Conservation (phyloP, 92 coral and sea anemone species). For the Paragorgia papillata region DNA sequence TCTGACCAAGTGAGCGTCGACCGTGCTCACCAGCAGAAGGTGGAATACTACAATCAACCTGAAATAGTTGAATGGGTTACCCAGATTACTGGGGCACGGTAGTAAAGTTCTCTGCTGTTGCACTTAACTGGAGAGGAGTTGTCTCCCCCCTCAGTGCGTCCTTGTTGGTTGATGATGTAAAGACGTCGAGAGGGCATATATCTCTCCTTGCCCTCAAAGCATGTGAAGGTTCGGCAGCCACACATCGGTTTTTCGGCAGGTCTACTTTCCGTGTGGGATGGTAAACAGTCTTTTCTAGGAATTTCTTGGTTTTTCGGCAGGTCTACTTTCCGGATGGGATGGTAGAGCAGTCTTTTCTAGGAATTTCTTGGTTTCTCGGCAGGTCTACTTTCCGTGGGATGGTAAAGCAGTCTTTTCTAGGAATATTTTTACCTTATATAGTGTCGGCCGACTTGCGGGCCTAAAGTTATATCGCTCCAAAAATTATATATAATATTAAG, state of each 20-base stretch:
- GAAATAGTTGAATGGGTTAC: slow-evolving; percentile 37
- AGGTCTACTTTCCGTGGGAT: too few relatives aligned
- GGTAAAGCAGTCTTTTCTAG: background rate
- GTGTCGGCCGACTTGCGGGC: slow-evolving; percentile 34
- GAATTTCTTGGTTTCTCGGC: too few relatives aligned
- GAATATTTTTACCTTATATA: background rate
- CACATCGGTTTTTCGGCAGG: background rate
- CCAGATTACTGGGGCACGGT: background rate
- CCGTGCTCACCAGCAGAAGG: slow-evolving; percentile 40
- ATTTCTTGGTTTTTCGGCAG: too few relatives aligned
- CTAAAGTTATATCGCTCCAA: background rate
- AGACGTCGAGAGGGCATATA: background rate
- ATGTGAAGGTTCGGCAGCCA: slow-evolving; percentile 1
- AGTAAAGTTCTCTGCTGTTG: slow-evolving; percentile 35
- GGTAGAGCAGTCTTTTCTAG: too few relatives aligned
- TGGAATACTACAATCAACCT: slow-evolving; percentile 31
- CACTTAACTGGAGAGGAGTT: slow-evolving; percentile 44
- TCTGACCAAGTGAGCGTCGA: slow-evolving; percentile 25
- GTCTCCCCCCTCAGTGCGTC: background rate
- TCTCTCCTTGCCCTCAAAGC: background rate
- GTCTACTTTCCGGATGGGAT: too few relatives aligned
- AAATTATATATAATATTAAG: too few relatives aligned
- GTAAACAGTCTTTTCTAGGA: too few relatives aligned
- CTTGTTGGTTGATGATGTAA: background rate
- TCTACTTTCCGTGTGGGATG: slow-evolving; percentile 9